Base-by-base conservation (phyloP, 2,797 vertebrate species). In the Helostoma temminkii region DNA sequence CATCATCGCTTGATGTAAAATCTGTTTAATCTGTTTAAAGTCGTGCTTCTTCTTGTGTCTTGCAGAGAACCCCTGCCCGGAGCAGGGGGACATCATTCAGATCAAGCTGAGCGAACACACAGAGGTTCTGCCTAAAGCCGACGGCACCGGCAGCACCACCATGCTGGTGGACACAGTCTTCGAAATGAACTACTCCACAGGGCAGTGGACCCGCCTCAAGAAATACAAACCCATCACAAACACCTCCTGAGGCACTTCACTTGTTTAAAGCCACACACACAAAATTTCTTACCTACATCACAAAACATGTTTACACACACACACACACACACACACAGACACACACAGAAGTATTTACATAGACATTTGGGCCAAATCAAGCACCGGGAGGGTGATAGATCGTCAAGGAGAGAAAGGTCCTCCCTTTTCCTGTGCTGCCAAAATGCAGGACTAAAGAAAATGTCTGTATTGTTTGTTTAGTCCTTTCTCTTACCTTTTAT, bases 171-270 rank as follows among this genome's bases (percentile, higher is more conserved):
- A 99, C 92, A 99, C 98, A 0, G 97, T 99, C 84, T 99, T 99
- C 73, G 98, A 99, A 94, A 99, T 99, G 98, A 99, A 99, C 96
- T 99, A 99, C 79, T 96, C 96, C 66, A 99, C 98, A 2, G 98
- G 98, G 83, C 96, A 99, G 94, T 99, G 98, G 98, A 99, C 96
- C 49, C 96, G 97, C 70, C 97, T 99, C 92, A 99, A 99, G 94
- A 99, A 99, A 92, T 98, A 98, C 95, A 99, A 99, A 91, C 97
- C 98, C 81, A 97, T 99, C 92, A 97, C 97, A 88, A 98, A 96
- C 9, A 94, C 93, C 67, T 98, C 98, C 61, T 99, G 95, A 96
- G 90, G 71, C 48, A 66, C 54, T 22, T 15, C 2, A 0, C 37
- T 34, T 2, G 0, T 66, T 36, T 54, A 2, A 19, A 22, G 19